Evolutionary conservation across 2,888 invertebrate species (phyloP).

Genomic region (Melikaiella ostensackeni): DNA sequence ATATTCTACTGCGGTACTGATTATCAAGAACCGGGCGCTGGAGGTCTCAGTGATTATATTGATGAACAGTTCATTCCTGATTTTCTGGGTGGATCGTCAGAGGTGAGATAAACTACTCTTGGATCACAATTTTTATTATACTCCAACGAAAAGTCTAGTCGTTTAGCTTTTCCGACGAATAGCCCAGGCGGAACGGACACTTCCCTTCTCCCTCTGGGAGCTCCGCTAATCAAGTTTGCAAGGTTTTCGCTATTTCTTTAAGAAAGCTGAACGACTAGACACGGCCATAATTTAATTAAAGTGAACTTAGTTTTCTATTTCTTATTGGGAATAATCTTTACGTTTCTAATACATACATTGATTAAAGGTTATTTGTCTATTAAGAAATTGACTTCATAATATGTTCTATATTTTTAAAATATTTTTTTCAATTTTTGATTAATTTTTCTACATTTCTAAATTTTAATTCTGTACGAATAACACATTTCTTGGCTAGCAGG

Average conservation of each 20-base stretch:
- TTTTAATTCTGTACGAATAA: conserved; percentile 16
- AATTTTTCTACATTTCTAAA: conserved; percentile 23
- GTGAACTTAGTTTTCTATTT: conserved; percentile 52
- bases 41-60: conserved; percentile 91
- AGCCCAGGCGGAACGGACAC: no score
- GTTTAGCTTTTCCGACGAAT: no score
- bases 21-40: conserved; percentile 85
- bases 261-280: no score
- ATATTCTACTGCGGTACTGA: conserved; percentile 94
- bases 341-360: background rate
- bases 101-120: conserved; percentile 79
- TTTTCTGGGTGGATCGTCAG: conserved; percentile 93
- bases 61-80: conserved; percentile 92
- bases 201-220: no score
- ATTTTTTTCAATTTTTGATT: background rate
- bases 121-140: background rate
- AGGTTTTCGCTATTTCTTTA: no score
- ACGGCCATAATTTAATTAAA: background rate
- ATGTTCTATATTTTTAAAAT: background rate
- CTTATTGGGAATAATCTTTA: background rate
- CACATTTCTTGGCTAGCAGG: conserved; percentile 68
- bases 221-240: no score
- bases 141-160: no score
- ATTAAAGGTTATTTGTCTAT: background rate
- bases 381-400: background rate